Percentiles rank a stretch among this genome's conserved stretches.
Conservation (phyloP, 2,113 vertebrate genomes). For the crab-eating macaque (Macaca fascicularis) region T2T-MFA8v1.1 NC_088375.1:196553001-196553500, state of each 20-base stretch:
- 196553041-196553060: not conserved
- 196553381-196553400: constrained; percentile 13
- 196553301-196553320: not conserved
- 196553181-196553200: not conserved
- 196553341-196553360: constrained; percentile 39
- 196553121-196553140: not conserved
- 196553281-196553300: not conserved
- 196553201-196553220: not conserved
- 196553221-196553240: not conserved
- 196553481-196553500: constrained; percentile 47
- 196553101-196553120: not conserved
- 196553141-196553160: not conserved
- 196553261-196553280: not conserved
- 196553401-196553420: not conserved
- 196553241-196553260: not conserved
- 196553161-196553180: not conserved
- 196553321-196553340: constrained; percentile 7
- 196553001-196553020: not conserved
- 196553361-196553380: not conserved
- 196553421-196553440: constrained; percentile 25
- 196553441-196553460: not conserved
- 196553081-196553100: not conserved
- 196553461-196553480: constrained; percentile 2
- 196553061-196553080: not conserved
- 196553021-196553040: not conserved